Base-by-base conservation (phyloP, 1,140 invertebrate species). In the Spodoptera litura region DNA sequence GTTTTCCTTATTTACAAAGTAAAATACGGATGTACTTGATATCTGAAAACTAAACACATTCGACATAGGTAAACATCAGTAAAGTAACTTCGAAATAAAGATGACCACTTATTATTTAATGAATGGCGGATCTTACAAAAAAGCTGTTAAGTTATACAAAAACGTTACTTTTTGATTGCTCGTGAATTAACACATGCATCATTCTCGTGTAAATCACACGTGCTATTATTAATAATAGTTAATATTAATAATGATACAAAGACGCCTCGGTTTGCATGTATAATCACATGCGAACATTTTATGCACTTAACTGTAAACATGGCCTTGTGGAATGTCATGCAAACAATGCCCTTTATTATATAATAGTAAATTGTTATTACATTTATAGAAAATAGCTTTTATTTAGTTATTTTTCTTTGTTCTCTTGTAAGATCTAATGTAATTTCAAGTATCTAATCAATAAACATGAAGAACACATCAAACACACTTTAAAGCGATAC, bases 281-380 rank as follows among this genome's bases (percentile, higher is more conserved):
- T 66, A 13, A 62, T 38, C 31, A n/a, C 9, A 38, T 64, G 35
- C 35, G 31, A 15, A 15, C 35, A 13, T 15, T 64, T 10, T 27
- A 66, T 66, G 62, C 62, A 66, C 62, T 49, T 9, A 49, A 44
- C 35, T 38, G 62, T 49, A 49, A n/a, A 66, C 15, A 25, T 49
- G 38, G 38, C 62, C 62, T n/a, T 64, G 35, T 25, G 8, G 55
- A 38, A 20, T 12, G 15, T 49, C 10, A 44, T 62, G 13, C 3
- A 44, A 12, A 62, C n/a, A 15, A 31, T 31, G 10, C 13, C 3
- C n/a, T 4, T 31, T 59, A 25, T 58, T 11, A 27, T 10, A 2
- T 25, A 56, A 56, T 58, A 58, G 20, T 10, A 3, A 27, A 58
- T 12, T 20, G 9, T 27, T 56, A 56, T 20, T 56, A 56, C 35